Base-by-base conservation (phyloP, 37 sponge, comb jelly and placozoan genomes). In the Beroe ovata region DNA sequence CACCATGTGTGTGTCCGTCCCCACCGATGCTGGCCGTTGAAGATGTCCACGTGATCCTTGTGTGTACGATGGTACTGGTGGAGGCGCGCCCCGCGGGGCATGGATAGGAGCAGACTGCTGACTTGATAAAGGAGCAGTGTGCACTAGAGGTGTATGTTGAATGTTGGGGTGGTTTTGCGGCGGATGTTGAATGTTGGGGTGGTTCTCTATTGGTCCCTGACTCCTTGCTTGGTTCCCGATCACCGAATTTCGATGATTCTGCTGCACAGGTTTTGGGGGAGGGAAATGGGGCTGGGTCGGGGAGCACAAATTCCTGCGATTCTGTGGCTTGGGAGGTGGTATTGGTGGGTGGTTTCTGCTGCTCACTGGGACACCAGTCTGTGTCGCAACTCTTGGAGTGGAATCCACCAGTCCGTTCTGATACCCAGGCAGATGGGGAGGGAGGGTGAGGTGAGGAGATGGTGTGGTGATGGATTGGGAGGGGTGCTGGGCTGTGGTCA, bases 241-340 rank as follows among this genome's bases (percentile, higher is more conserved):
- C n/a, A n/a, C n/a, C 11, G 54, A 47, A 11, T 47, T 47, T 47
- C 11, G 54, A 6, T 47, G 54, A 16, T 47, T 47, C 54, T 47
- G 54, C 11, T 47, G 54, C 54, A 11, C 54, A 47, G 54, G 54
- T 16, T 47, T 47, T 11, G 6, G 54, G 6, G 54, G 54, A 6
- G 54, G 54, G 54, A 47, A 47, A 47, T 47, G 54, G 54, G 54
- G 54, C 54, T 47, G 54, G 54, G 54, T 47, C 54, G 54, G 54
- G 54, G 54, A 47, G 11, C 54, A 47, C 54, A 47, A 11, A 47
- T 47, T 47, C 54, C 54, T 47, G 54, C 54, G 54, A 11, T 47
- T 47, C 54, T 47, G 54, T 47, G 54, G 54, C 11, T 47, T 47
- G 54, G 54, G 54, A 6, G 54, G 54, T 6, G 54, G 54, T 6